Conservation (phyloP, 2,797 vertebrate genomes). For the Amblyraja radiata region DNA sequence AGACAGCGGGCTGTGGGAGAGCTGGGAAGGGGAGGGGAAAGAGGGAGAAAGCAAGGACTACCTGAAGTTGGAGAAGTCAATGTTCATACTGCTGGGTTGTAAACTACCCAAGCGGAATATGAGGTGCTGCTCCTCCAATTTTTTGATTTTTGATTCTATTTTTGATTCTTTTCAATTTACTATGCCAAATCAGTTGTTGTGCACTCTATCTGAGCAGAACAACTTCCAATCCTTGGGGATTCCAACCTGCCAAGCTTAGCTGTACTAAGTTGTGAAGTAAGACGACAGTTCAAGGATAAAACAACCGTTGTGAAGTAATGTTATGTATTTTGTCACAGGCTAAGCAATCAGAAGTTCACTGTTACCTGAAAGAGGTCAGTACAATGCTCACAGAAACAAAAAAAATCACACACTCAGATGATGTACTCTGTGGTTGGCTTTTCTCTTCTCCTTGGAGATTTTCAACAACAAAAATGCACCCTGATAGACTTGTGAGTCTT, state of each 20-base stretch:
- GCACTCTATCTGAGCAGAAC: not conserved
- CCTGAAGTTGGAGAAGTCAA: too few species aligned
- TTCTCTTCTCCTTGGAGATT: not conserved
- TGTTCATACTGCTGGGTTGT: too few species aligned
- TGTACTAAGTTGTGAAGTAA: not conserved
- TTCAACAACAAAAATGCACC: not conserved
- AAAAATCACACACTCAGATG: not conserved
- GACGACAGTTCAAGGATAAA: not conserved
- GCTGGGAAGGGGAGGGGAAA: too few species aligned
- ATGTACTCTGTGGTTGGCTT: not conserved
- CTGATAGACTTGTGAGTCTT: not conserved
- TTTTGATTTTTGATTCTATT: too few species aligned
- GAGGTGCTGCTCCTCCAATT: too few species aligned
- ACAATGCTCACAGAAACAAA: not conserved
- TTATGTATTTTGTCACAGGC: conserved; percentile 33
- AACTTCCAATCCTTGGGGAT: not conserved
- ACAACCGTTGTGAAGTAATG: not conserved
- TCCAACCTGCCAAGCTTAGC: not conserved
- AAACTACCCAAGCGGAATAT: too few species aligned
- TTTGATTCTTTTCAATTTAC: not conserved
- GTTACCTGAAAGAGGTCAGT: conserved; percentile 13
- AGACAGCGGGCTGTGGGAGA: too few species aligned
- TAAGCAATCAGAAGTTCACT: not conserved
- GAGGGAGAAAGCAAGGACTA: too few species aligned
- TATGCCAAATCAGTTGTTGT: not conserved